A percentile compares a stretch with the other conserved stretches of the same genome.
phyloP scores from a whole-genome alignment of 2,113 vertebrate genomes.

The Apaloderma vittatum region DNA sequence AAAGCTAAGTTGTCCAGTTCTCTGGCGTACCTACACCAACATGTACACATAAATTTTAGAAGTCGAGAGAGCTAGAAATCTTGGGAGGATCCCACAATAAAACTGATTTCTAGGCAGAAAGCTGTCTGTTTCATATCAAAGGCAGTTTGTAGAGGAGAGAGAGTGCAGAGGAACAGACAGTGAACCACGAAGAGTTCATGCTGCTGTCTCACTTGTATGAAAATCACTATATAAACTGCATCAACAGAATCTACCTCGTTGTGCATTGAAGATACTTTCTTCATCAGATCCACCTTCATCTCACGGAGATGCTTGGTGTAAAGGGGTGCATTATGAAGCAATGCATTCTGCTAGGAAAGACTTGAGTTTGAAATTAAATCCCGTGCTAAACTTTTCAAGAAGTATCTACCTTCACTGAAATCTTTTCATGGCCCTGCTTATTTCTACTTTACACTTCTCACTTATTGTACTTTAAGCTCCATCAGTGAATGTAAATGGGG shows the following conservation, averaged over 20 bases:
- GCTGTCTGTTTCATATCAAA: not conserved
- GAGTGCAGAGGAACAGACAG: not conserved
- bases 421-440: constrained; percentile 78
- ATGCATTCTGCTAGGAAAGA: constrained; percentile 51
- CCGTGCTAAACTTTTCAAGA: constrained; percentile 75
- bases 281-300: constrained; percentile 47
- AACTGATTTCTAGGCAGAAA: not conserved
- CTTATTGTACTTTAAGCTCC: constrained; percentile 78
- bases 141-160: not conserved
- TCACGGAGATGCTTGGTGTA: not conserved
- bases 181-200: not conserved
- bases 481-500: constrained; percentile 82
- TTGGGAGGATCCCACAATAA: not conserved
- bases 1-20: not conserved
- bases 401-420: constrained; percentile 71
- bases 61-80: not conserved
- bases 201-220: not conserved
- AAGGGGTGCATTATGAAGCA: constrained; percentile 36
- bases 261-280: not conserved
- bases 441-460: constrained; percentile 80
- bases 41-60: not conserved
- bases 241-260: not conserved
- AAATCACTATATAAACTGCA: constrained; percentile 9
- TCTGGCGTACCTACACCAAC: not conserved
- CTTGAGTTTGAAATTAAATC: constrained; percentile 70